These are phyloP conservation scores for Nothocercus nigrocapillus DNA, from an alignment of 2,113 vertebrate species.

Conservation along the genomic window DNA sequence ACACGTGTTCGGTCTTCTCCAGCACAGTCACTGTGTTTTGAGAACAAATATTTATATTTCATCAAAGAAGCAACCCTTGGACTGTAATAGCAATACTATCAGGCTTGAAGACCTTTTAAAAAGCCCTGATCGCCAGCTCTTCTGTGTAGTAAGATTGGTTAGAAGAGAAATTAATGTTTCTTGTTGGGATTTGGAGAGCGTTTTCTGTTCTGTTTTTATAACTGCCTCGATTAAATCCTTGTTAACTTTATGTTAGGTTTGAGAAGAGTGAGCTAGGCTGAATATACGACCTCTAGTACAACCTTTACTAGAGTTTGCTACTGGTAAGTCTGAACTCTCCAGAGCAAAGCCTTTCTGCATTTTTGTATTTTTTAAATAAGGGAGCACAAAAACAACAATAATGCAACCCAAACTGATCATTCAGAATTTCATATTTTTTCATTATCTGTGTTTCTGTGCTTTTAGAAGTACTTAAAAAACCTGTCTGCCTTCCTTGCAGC, in stretches of 20 bases:
- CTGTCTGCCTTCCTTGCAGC: neutral
- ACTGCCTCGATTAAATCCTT: neutral
- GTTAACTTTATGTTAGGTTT: neutral
- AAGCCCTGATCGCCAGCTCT: neutral
- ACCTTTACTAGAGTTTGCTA: neutral
- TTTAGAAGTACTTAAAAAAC: neutral
- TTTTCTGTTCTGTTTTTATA: neutral
- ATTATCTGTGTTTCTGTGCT: neutral
- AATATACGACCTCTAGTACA: neutral
- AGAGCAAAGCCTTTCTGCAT: neutral
- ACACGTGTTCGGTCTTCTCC: neutral
- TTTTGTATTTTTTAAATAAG: neutral
- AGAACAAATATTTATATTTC: neutral
- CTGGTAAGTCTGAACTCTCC: neutral
- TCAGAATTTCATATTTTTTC: neutral
- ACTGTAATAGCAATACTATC: neutral
- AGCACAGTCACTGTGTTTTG: rapidly evolving
- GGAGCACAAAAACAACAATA: neutral
- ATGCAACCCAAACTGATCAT: neutral
- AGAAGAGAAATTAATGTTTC: neutral
- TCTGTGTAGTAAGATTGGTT: neutral
- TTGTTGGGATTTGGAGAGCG: neutral
- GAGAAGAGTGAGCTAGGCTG: neutral
- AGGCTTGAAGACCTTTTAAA: neutral
- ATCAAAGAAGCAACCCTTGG: neutral